Evolutionary conservation across 1,140 invertebrate genomes (phyloP).

Genomic region (Pectinophora gossypiella): DNA sequence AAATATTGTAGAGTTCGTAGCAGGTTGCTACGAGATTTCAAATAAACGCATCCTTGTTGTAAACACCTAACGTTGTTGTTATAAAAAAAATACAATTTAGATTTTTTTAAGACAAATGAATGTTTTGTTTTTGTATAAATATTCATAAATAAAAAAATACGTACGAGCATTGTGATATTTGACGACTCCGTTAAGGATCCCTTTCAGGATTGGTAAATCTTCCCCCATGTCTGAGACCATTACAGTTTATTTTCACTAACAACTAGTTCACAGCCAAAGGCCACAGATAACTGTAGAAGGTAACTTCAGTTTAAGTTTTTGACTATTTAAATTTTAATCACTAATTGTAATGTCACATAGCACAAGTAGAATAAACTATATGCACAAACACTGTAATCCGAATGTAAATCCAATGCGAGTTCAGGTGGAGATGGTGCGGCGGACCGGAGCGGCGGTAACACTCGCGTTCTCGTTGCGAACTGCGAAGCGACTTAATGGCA

Average conservation of each 20-base stretch:
- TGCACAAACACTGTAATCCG: constrained; percentile 65
- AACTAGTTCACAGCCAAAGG: constrained; percentile 68
- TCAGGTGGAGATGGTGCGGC: constrained; percentile 29
- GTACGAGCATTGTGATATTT: constrained; percentile 94
- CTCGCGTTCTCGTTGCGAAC: constrained; percentile 55
- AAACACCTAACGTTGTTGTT: not conserved
- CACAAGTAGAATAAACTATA: constrained; percentile 37
- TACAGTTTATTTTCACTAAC: constrained; percentile 52
- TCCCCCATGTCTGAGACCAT: constrained; percentile 84
- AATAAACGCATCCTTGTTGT: not conserved
- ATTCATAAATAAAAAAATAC: constrained; percentile 70
- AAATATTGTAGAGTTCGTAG: not conserved
- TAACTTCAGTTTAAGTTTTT: constrained; percentile 44
- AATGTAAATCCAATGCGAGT: constrained; percentile 52
- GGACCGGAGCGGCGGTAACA: constrained; percentile 34
- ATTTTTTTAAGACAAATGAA: not conserved
- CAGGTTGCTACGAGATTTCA: not conserved
- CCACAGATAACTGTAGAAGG: constrained; percentile 64
- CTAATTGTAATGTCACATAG: constrained; percentile 61
- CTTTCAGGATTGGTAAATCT: constrained; percentile 91
- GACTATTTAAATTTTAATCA: constrained; percentile 15
- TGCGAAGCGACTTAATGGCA: constrained; percentile 56
- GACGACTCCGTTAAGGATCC: constrained; percentile 90
- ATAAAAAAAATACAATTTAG: not conserved
- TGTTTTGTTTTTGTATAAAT: too few species aligned